A percentile compares a stretch with the other conserved stretches of the same genome.
phyloP scores from a whole-genome alignment of 2,113 vertebrate genomes.

The Oenanthe oenanthe region DNA sequence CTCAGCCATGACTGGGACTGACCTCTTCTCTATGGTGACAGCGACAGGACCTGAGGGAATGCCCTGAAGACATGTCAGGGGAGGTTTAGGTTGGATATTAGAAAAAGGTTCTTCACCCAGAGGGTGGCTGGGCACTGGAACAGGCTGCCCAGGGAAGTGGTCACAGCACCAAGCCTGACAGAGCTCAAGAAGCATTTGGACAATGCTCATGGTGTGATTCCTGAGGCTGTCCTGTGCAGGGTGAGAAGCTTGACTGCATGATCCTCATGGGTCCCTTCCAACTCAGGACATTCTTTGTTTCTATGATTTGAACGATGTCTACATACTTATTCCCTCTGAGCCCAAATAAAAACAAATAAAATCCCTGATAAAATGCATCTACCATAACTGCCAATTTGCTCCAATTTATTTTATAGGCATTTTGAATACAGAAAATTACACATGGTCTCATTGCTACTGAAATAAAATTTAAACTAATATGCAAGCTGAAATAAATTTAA shows the following conservation, averaged over 20 bases:
- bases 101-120: neutral
- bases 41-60: neutral
- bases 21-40: neutral
- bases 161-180: neutral
- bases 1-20: neutral
- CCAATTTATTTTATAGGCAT: constrained; percentile 54
- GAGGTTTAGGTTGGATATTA: neutral
- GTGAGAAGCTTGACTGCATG: neutral
- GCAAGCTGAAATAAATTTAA: constrained; percentile 40
- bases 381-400: neutral
- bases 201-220: neutral
- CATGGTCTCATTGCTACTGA: constrained; percentile 32
- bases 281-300: neutral
- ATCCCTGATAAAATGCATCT: neutral
- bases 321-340: neutral
- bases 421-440: constrained; percentile 64
- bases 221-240: neutral
- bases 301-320: neutral
- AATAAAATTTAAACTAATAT: constrained; percentile 49
- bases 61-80: accelerated
- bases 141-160: neutral
- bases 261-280: neutral
- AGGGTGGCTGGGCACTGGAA: neutral
- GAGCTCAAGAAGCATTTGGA: neutral
- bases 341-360: neutral